These are phyloP conservation scores for Phanerotoma sp. DNA, from an alignment of 2,888 invertebrate genomes.

Conservation along the genomic window DNA sequence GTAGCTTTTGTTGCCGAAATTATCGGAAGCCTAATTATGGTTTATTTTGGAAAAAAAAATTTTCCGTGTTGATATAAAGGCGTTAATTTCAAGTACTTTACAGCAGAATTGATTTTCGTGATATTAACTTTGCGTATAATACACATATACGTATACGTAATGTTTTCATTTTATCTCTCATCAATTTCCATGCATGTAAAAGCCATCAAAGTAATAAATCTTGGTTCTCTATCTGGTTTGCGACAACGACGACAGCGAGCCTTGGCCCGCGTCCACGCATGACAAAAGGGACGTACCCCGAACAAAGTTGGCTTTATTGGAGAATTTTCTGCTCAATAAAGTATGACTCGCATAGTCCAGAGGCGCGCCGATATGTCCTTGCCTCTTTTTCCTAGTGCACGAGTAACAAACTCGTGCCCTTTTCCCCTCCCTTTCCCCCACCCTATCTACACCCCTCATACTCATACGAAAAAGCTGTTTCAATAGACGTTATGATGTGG, in stretches of 20 bases:
- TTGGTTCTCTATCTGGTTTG: conserved; percentile 22
- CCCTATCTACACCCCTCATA: too few relatives aligned
- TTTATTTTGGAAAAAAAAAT: too few relatives aligned
- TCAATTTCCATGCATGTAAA: conserved; percentile 1
- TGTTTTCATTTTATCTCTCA: conserved; percentile 19
- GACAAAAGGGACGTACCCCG: conserved; percentile 33
- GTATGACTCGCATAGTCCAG: conserved; percentile 39
- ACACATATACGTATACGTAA: too few relatives aligned
- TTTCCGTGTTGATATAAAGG: too few relatives aligned
- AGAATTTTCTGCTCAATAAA: conserved; percentile 57
- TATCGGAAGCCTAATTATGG: too few relatives aligned
- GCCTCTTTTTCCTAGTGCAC: conserved; percentile 27
- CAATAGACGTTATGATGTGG: conserved; percentile 46
- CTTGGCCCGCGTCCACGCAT: conserved; percentile 31
- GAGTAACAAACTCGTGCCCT: conserved; percentile 34
- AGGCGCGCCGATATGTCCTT: conserved; percentile 23
- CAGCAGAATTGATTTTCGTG: conserved; percentile 6
- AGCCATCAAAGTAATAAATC: conserved; percentile 26
- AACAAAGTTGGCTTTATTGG: conserved; percentile 51
- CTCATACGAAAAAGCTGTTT: conserved; percentile 40
- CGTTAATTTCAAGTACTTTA: background rate
- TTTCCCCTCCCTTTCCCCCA: too few relatives aligned
- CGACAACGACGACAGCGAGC: too few relatives aligned
- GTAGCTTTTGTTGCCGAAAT: too few relatives aligned
- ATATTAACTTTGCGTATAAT: too few relatives aligned